Conservation (phyloP, 2,113 vertebrate genomes). For the Tretioscincus oriximinensis region DNA sequence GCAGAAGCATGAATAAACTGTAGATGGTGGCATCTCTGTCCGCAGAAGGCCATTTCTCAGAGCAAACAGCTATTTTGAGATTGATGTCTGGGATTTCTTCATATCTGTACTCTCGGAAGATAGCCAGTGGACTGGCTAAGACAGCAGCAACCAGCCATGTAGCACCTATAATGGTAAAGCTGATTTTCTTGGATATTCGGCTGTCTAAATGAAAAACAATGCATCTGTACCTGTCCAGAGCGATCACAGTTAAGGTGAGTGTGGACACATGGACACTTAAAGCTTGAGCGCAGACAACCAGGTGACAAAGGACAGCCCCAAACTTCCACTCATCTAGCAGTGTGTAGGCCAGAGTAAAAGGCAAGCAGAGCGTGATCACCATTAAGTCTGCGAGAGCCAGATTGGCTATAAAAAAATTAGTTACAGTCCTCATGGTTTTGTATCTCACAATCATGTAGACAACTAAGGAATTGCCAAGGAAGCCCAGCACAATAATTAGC, state of each 20-base stretch:
- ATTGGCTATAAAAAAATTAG: conserved; percentile 93
- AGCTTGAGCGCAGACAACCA: conserved; percentile 88
- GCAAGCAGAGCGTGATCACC: conserved; percentile 87
- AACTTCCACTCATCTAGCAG: conserved; percentile 91
- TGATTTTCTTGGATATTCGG: conserved; percentile 81
- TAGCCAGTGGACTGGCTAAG: conserved; percentile 85
- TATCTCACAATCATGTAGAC: conserved; percentile 88
- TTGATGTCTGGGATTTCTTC: conserved; percentile 87
- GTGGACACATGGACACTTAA: conserved; percentile 89
- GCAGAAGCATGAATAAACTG: conserved; percentile 88
- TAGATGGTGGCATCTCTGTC: conserved; percentile 88
- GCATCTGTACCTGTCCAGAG: conserved; percentile 87
- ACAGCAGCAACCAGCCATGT: conserved; percentile 83
- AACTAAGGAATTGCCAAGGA: conserved; percentile 85
- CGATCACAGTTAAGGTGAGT: conserved; percentile 87
- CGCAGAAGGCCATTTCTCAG: conserved; percentile 87
- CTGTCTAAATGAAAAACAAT: conserved; percentile 89
- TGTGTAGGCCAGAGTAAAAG: conserved; percentile 89
- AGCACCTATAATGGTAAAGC: conserved; percentile 82
- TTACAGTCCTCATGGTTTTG: conserved; percentile 90
- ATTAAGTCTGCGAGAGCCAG: conserved; percentile 89
- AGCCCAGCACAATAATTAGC: conserved; percentile 86
- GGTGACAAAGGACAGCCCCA: conserved; percentile 85
- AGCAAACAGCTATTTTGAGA: conserved; percentile 85
- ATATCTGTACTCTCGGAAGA: conserved; percentile 86